Base-by-base conservation (phyloP, 64 coral and sea anemone genomes). In the Trachythela sp. region DNA sequence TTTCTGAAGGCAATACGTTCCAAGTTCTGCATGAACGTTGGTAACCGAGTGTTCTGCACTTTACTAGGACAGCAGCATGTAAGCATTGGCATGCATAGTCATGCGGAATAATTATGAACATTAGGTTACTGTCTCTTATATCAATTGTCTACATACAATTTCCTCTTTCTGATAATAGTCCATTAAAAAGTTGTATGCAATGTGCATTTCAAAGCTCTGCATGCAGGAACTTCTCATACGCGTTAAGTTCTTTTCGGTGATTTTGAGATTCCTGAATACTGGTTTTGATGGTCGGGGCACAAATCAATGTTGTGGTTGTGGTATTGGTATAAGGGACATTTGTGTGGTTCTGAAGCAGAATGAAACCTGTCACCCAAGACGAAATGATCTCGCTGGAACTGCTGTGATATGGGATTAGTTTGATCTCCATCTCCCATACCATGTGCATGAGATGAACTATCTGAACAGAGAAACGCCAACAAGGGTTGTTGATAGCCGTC, bases 221-320 rank as follows among this genome's bases (percentile, higher is more conserved):
- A 37, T 35, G 32, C 20, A 29, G 31, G 75, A 37, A 35, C 75
- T 80, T 80, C 75, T 35, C 6, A 80, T 8, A 30, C 75, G 26
- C 34, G 0, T 34, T 34, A 38, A 32, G 36, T 77, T 27, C 36
- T 77, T 77, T 13, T n/a, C 2, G n/a, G 71, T 0, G 71, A 77
- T 77, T 77, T 77, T 77, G 31, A 39, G 13, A 0, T 18, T 77
- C 71, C 71, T 27, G 71, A 27, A 0, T 32, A 39, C 71, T 77
- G 29, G 71, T 77, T 13, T 39, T 77, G 4, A 77, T 27, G 13
- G 71, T 15, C 0, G 20, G 20, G 0, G 26, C 75, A 80, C 75
- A 80, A 39, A 34, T 80, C 31, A 37, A 80, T 80, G n/a, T n/a
- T n/a, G n/a, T n/a, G n/a, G 75, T 80, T 36, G 75, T 80, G 75